phyloP scores from a whole-genome alignment of 1,140 invertebrate species.

The Euborellia annulipes region DNA sequence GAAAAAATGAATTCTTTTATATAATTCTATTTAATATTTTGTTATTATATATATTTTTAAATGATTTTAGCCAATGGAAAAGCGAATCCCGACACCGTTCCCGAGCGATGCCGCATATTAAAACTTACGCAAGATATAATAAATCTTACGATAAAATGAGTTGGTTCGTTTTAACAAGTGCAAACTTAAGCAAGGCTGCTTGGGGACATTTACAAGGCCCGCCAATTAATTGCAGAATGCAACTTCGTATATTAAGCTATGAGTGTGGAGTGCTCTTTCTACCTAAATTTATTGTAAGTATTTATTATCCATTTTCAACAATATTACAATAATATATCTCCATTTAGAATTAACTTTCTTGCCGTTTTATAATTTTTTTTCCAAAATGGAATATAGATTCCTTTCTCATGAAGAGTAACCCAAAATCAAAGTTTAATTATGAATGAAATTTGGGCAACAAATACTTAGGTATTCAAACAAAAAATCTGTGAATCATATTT shows the following conservation, averaged over 20 bases:
- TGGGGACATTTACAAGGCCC: constrained; percentile 69
- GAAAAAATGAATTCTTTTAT: too few relatives aligned
- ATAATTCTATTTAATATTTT: too few relatives aligned
- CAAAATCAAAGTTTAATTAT: too few relatives aligned
- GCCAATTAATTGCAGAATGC: constrained; percentile 26
- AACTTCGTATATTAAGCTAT: constrained; percentile 67
- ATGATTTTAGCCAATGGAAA: constrained; percentile 62
- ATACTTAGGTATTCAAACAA: too few relatives aligned
- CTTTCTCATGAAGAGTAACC: too few relatives aligned
- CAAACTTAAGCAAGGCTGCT: constrained; percentile 88
- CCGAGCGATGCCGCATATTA: constrained; percentile 84
- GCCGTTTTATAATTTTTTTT: too few relatives aligned
- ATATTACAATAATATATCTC: too few relatives aligned
- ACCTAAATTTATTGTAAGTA: constrained; percentile 62
- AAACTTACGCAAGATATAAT: constrained; percentile 68
- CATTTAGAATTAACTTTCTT: too few relatives aligned
- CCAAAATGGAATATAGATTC: too few relatives aligned
- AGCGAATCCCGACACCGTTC: constrained; percentile 45
- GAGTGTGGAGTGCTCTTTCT: constrained; percentile 84
- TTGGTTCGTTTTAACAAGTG: constrained; percentile 80
- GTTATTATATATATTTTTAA: too few relatives aligned
- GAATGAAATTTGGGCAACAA: too few relatives aligned
- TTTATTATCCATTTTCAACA: not conserved
- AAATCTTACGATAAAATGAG: constrained; percentile 43
- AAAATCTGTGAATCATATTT: too few relatives aligned